These are phyloP conservation scores for Corythoichthys intestinalis DNA, from an alignment of 2,113 vertebrate genomes.

Conservation along the genomic window DNA sequence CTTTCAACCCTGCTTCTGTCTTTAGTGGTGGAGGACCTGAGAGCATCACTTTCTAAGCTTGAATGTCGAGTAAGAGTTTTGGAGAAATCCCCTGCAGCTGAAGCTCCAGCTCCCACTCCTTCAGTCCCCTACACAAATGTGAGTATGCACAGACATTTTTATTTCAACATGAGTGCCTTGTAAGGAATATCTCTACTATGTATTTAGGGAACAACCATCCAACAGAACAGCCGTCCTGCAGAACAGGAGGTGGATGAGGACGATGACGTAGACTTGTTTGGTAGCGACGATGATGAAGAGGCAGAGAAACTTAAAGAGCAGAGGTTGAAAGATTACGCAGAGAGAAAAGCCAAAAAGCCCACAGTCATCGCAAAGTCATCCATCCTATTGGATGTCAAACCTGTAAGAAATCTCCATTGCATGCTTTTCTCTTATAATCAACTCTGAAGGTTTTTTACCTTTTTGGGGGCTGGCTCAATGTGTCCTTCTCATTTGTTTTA, in stretches of 20 bases:
- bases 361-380: conserved; percentile 89
- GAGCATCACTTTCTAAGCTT: conserved; percentile 80
- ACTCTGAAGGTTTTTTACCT: too few relatives aligned
- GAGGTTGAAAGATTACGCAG: conserved; percentile 82
- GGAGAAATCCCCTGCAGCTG: conserved; percentile 73
- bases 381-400: conserved; percentile 93
- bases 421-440: too few relatives aligned
- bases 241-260: conserved; percentile 60
- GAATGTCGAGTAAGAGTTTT: conserved; percentile 78
- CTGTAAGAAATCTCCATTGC: conserved; percentile 69
- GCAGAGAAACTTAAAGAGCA: conserved; percentile 83
- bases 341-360: conserved; percentile 87
- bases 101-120: conserved; percentile 16
- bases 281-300: conserved; percentile 87
- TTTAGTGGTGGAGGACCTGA: conserved; percentile 83
- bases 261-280: conserved; percentile 86
- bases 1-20: not conserved
- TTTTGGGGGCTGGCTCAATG: not conserved
- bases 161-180: not conserved
- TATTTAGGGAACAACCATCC: conserved; percentile 51
- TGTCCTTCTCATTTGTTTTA: not conserved
- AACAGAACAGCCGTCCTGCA: conserved; percentile 27
- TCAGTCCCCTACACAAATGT: conserved; percentile 77
- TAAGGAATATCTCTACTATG: not conserved
- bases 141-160: not conserved